phyloP scores from a whole-genome alignment of 2,888 invertebrate species.

The Trachelus iudaicus region DNA sequence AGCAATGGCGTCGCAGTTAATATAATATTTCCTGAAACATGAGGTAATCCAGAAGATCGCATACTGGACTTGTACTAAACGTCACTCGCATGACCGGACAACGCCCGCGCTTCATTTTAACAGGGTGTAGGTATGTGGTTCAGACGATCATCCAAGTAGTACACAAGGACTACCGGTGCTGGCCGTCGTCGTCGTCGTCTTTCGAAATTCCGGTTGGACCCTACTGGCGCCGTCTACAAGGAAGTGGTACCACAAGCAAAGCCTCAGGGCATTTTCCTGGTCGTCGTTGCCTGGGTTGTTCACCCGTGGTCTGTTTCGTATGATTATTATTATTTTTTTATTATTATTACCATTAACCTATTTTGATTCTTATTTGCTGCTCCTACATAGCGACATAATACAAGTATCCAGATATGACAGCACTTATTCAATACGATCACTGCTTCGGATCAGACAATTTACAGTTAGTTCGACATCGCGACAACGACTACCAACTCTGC shows the following conservation, averaged over 20 bases:
- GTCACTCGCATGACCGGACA: constrained; percentile 34
- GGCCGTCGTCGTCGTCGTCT: constrained; percentile 7
- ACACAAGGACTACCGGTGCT: background rate
- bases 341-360: background rate
- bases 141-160: background rate
- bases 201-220: constrained; percentile 31
- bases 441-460: background rate
- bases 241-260: constrained; percentile 3
- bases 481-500: background rate
- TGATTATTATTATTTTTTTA: background rate
- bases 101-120: constrained; percentile 37
- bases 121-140: background rate
- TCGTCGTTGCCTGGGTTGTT: background rate
- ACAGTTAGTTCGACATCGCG: background rate
- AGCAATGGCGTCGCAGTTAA: constrained; percentile 25
- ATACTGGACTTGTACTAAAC: constrained; percentile 6
- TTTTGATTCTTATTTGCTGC: background rate
- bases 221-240: constrained; percentile 32
- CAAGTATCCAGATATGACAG: background rate
- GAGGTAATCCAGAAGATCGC: constrained; percentile 22
- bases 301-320: background rate
- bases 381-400: background rate
- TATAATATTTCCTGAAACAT: constrained; percentile 45
- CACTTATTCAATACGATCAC: background rate
- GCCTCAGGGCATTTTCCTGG: background rate